phyloP scores from a whole-genome alignment of 2,888 invertebrate genomes.

The Lydus trimaculatus region DNA sequence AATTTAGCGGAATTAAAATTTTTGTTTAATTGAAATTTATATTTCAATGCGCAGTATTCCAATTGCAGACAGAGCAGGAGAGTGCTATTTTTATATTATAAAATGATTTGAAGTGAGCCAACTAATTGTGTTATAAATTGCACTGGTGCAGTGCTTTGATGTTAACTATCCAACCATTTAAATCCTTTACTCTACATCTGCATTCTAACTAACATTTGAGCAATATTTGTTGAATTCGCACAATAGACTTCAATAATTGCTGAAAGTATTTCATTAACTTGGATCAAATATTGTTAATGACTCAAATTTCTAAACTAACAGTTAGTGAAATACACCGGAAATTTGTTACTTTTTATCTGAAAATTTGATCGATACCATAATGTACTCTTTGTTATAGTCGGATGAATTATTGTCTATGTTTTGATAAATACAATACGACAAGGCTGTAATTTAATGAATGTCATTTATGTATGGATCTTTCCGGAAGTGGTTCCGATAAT shows the following conservation, averaged over 20 bases:
- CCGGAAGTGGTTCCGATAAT: constrained; percentile 43
- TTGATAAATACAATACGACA: not conserved
- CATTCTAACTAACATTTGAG: constrained; percentile 26
- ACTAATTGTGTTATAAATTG: constrained; percentile 34
- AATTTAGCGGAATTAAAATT: not conserved
- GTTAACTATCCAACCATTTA: constrained; percentile 35
- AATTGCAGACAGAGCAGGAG: not conserved
- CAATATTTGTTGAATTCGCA: constrained; percentile 26
- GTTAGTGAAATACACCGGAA: not conserved
- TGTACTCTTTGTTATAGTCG: too few species aligned
- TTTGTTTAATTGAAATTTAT: not conserved
- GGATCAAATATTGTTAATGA: constrained; percentile 25
- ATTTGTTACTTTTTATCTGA: not conserved
- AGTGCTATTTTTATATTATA: not conserved
- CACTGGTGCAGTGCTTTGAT: constrained; percentile 36
- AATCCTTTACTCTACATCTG: constrained; percentile 37
- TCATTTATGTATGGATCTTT: constrained; percentile 44
- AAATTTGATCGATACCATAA: not conserved
- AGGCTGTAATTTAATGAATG: constrained; percentile 35
- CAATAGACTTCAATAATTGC: constrained; percentile 25
- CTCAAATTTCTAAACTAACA: constrained; percentile 18
- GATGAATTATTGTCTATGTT: not conserved
- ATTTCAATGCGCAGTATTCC: not conserved
- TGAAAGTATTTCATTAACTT: constrained; percentile 22
- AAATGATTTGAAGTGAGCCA: constrained; percentile 26